Conservation (phyloP, 2,797 vertebrate genomes). For the Manis pentadactyla region DNA sequence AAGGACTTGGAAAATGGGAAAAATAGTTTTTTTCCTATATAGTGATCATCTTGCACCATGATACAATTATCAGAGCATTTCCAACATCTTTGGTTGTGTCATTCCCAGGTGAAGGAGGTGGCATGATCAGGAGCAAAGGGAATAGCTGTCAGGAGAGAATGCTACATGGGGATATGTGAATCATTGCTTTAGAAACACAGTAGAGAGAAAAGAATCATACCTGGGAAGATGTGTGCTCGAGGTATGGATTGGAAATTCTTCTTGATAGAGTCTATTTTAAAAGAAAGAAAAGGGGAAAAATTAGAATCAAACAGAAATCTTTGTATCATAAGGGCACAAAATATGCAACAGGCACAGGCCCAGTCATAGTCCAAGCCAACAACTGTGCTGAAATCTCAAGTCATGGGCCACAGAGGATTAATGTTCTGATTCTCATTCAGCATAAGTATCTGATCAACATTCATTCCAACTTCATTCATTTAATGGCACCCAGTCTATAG, state of each 20-base stretch:
- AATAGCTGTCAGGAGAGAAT: background rate
- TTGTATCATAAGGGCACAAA: background rate
- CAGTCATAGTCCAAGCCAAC: background rate
- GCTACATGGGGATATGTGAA: background rate
- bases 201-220: slow-evolving; percentile 77
- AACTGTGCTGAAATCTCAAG: background rate
- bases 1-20: background rate
- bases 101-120: background rate
- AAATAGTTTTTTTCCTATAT: background rate
- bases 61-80: background rate
- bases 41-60: background rate
- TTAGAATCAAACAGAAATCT: slow-evolving; percentile 55
- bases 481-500: background rate
- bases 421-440: background rate
- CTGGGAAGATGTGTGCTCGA: slow-evolving; percentile 88
- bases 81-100: background rate
- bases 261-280: slow-evolving; percentile 86
- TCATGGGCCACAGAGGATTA: background rate
- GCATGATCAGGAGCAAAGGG: background rate
- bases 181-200: slow-evolving; percentile 43
- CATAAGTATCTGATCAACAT: background rate
- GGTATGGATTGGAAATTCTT: slow-evolving; percentile 89
- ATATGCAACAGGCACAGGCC: background rate
- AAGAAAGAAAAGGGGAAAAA: slow-evolving; percentile 34
- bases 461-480: background rate